These are phyloP conservation scores for Falco concolor DNA, from an alignment of 2,797 vertebrate species.

Conservation along the genomic window DNA sequence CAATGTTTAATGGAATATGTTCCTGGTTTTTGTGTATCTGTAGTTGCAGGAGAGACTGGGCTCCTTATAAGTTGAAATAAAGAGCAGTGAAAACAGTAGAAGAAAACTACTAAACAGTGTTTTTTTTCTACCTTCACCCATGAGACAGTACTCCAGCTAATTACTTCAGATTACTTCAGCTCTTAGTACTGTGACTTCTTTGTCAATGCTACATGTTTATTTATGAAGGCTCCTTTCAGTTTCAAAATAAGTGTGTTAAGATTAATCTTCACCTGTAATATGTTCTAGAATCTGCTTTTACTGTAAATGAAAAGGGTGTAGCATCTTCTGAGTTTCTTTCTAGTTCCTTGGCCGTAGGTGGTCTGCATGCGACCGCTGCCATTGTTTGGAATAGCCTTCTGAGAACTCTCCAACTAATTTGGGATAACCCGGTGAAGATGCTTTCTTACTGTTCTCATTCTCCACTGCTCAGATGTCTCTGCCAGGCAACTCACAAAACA, in stretches of 20 bases:
- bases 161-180: background rate
- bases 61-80: background rate
- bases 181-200: background rate
- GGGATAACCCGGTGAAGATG: background rate
- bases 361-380: accelerated
- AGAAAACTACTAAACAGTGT: background rate
- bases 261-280: background rate
- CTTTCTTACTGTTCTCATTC: background rate
- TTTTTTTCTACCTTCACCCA: background rate
- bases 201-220: background rate
- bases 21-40: conserved; percentile 17
- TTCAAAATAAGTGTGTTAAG: background rate
- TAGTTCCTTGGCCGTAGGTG: background rate
- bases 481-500: conserved; percentile 30
- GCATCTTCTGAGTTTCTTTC: background rate
- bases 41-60: background rate
- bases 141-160: background rate
- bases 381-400: background rate
- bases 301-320: background rate
- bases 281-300: background rate
- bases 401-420: background rate
- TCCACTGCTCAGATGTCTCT: background rate
- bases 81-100: background rate
- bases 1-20: background rate
- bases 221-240: background rate